These are phyloP conservation scores for Drosophila serrata DNA, from an alignment of 1,140 invertebrate genomes.

Conservation along the genomic window DNA sequence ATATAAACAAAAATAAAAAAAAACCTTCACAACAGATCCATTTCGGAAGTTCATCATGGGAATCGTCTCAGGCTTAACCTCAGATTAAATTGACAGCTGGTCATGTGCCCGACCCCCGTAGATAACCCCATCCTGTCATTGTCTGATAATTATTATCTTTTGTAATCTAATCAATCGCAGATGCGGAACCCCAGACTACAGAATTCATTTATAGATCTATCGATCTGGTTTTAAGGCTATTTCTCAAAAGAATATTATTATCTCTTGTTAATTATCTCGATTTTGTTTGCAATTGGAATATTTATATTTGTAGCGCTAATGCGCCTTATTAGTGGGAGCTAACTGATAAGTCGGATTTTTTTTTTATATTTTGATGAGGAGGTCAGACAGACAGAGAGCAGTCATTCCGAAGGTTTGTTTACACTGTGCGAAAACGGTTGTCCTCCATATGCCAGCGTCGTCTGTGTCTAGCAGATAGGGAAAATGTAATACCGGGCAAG, in stretches of 20 bases:
- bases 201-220: constrained; percentile 32
- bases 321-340: constrained; percentile 45
- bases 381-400: constrained; percentile 35
- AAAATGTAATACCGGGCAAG: constrained; percentile 37
- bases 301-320: constrained; percentile 13
- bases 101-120: constrained; percentile 30
- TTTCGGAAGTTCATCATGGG: constrained; percentile 25
- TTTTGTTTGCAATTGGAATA: constrained; percentile 5
- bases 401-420: constrained; percentile 72
- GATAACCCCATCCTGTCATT: constrained; percentile 35
- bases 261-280: constrained; percentile 29
- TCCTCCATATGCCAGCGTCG: neutral
- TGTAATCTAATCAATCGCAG: constrained; percentile 33
- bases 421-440: constrained; percentile 47
- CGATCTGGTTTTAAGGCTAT: constrained; percentile 48
- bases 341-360: constrained; percentile 57
- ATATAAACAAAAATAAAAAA: neutral
- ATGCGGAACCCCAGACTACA: constrained; percentile 6
- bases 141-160: constrained; percentile 7
- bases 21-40: constrained; percentile 19
- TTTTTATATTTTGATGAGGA: constrained; percentile 21
- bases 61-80: constrained; percentile 18
- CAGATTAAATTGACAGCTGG: constrained; percentile 32
- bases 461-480: constrained; percentile 28
- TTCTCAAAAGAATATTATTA: constrained; percentile 5